phyloP scores from a whole-genome alignment of 2,888 invertebrate genomes.

The Uropetala carovei region DNA sequence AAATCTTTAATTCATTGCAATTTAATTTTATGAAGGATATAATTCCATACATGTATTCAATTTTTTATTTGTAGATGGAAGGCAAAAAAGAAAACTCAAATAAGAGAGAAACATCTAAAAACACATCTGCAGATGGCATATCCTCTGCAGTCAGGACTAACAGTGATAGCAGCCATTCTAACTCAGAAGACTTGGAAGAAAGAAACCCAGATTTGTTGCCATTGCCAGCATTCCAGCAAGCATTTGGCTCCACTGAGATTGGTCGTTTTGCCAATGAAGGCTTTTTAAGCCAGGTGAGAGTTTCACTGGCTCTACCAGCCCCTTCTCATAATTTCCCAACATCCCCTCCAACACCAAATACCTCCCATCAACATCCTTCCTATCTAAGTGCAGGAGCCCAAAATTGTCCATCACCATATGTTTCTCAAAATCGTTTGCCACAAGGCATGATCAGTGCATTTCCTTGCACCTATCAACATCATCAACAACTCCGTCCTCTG shows the following conservation, averaged over 20 bases:
- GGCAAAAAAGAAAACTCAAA: constrained; percentile 12
- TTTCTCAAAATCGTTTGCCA: constrained; percentile 35
- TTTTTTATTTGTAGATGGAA: not conserved
- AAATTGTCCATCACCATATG: not conserved
- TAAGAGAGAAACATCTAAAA: not conserved
- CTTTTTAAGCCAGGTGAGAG: constrained; percentile 66
- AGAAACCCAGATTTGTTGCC: constrained; percentile 74
- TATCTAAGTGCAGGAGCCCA: constrained; percentile 31
- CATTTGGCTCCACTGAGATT: constrained; percentile 90
- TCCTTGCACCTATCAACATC: constrained; percentile 50
- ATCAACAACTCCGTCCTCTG: constrained; percentile 55
- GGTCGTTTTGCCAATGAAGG: constrained; percentile 83
- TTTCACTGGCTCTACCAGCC: constrained; percentile 56
- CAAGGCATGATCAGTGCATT: constrained; percentile 24
- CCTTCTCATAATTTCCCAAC: constrained; percentile 10
- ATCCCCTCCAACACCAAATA: constrained; percentile 21
- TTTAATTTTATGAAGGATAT: too few species aligned
- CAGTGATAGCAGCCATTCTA: not conserved
- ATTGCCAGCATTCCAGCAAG: constrained; percentile 89
- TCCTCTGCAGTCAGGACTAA: constrained; percentile 4
- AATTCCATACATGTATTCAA: not conserved
- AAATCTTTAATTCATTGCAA: too few species aligned
- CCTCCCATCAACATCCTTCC: constrained; percentile 5
- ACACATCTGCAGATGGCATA: not conserved
- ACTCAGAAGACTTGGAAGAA: constrained; percentile 4